Conservation (phyloP, 2,888 invertebrate species). For the Orgyia antiqua region DNA sequence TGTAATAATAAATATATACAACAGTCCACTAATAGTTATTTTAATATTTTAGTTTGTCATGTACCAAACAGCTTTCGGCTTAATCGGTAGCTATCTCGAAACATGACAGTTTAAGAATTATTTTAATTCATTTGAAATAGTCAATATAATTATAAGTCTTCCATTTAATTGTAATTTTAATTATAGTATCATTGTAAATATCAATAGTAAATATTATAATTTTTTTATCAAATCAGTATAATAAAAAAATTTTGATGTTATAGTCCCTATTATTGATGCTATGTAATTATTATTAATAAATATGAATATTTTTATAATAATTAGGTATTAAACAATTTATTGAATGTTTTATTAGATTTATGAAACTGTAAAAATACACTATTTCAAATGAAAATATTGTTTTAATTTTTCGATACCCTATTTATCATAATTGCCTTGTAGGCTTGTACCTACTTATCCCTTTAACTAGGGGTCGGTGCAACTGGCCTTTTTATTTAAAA, state of each 20-base stretch:
- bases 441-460: no score
- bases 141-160: slow-evolving; percentile 57
- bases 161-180: slow-evolving; percentile 22
- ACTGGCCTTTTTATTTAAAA: no score
- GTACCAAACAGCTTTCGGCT: slow-evolving; percentile 34
- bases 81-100: slow-evolving; percentile 41
- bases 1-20: slow-evolving; percentile 26
- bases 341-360: slow-evolving; percentile 49
- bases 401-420: no score
- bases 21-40: slow-evolving; percentile 33
- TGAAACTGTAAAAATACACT: slow-evolving; percentile 62
- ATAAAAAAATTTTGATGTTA: slow-evolving; percentile 25
- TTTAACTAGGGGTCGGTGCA: no score
- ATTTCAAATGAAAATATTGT: slow-evolving; percentile 37
- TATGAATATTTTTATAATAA: slow-evolving; percentile 67
- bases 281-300: slow-evolving; percentile 37
- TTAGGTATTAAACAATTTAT: slow-evolving; percentile 34
- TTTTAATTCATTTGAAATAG: slow-evolving; percentile 40
- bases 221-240: slow-evolving; percentile 23
- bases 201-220: slow-evolving; percentile 22
- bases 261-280: slow-evolving; percentile 39
- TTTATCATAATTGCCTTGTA: no score
- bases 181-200: slow-evolving; percentile 51
- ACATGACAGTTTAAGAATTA: slow-evolving; percentile 46
- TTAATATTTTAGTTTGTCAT: slow-evolving; percentile 42